Conservation (phyloP, 2,888 invertebrate species). For the Lysandra bellargus region DNA sequence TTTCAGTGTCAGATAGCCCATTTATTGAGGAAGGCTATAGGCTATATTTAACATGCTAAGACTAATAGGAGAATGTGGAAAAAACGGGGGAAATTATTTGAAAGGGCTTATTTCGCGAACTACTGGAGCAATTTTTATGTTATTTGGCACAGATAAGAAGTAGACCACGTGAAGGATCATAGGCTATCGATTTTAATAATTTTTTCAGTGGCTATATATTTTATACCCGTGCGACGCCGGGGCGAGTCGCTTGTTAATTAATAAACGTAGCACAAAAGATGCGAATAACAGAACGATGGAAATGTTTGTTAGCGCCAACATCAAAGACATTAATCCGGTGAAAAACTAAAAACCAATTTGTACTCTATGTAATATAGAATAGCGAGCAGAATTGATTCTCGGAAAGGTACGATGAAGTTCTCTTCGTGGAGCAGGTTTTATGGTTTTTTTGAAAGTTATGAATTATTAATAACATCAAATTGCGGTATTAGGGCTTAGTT, state of each 20-base stretch:
- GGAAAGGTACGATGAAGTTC: neutral
- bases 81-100: too few relatives aligned
- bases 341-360: neutral
- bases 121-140: too few relatives aligned
- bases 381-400: neutral
- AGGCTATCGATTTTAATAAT: too few relatives aligned
- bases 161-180: too few relatives aligned
- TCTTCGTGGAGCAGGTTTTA: neutral
- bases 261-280: neutral
- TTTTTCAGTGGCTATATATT: too few relatives aligned
- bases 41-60: too few relatives aligned
- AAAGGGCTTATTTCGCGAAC: too few relatives aligned
- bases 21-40: too few relatives aligned
- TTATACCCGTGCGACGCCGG: too few relatives aligned
- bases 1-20: too few relatives aligned
- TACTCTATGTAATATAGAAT: neutral
- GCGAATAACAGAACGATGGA: neutral
- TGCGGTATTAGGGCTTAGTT: neutral
- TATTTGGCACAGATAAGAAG: too few relatives aligned
- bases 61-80: too few relatives aligned
- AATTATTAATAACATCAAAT: slow-evolving; percentile 11
- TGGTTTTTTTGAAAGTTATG: neutral
- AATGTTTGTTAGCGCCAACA: neutral
- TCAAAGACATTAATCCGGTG: neutral
- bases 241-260: neutral